These are phyloP conservation scores for Amblyteles armatorius DNA, from an alignment of 2,888 invertebrate genomes.

Conservation along the genomic window DNA sequence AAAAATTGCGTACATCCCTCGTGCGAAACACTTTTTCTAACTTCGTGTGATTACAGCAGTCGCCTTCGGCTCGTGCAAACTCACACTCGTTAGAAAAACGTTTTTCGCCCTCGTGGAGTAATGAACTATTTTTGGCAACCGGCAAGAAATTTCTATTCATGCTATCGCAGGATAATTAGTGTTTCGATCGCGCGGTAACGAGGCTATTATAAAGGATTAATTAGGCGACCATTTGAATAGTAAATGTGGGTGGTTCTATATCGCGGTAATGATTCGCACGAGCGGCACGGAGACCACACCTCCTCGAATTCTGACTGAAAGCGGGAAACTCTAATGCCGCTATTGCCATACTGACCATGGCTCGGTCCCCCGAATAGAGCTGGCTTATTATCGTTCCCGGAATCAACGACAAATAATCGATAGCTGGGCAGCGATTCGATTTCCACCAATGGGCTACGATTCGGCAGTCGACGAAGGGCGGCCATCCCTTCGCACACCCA, in stretches of 20 bases:
- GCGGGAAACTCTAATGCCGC: conserved; percentile 28
- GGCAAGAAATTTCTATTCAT: too few relatives aligned
- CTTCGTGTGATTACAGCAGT: too few relatives aligned
- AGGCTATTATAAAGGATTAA: conserved; percentile 28
- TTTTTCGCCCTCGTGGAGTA: too few relatives aligned
- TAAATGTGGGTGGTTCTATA: conserved; percentile 61
- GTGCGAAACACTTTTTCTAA: too few relatives aligned
- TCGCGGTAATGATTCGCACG: conserved; percentile 33
- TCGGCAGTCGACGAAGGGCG: conserved; percentile 71
- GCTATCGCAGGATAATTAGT: neutral
- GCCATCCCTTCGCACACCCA: conserved; percentile 74
- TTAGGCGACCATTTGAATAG: conserved; percentile 36
- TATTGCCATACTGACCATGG: conserved; percentile 27
- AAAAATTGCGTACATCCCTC: too few relatives aligned
- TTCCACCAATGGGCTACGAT: conserved; percentile 75
- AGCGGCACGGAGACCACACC: conserved; percentile 72
- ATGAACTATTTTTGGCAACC: neutral
- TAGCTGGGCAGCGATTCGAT: conserved; percentile 69
- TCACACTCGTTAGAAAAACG: too few relatives aligned
- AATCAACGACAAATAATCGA: conserved; percentile 78
- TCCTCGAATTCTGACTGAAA: conserved; percentile 63
- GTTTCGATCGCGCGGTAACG: neutral
- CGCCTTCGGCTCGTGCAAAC: too few relatives aligned
- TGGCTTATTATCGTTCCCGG: conserved; percentile 68
- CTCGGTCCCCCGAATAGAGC: conserved; percentile 37